A percentile compares a stretch with the other conserved stretches of the same genome.
Evolutionary conservation across 1,140 invertebrate species (phyloP).

Genomic region (Bathynomus jamesi): DNA sequence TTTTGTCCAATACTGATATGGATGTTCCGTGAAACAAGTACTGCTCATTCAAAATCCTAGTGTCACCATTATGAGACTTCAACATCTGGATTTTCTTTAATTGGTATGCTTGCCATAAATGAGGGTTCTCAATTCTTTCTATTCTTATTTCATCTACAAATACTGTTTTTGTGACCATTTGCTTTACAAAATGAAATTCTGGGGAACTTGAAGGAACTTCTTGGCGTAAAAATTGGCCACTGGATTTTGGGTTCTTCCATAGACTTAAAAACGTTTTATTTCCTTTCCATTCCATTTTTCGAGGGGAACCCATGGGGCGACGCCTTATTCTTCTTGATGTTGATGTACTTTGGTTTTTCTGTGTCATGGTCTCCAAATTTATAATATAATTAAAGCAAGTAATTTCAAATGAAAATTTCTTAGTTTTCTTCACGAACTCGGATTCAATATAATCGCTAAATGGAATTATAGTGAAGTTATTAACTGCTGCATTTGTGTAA

Average conservation of each 20-base stretch:
- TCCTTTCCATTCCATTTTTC: neutral
- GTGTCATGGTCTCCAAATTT: constrained; percentile 6
- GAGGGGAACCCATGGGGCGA: constrained; percentile 5
- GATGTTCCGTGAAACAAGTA: constrained; percentile 33
- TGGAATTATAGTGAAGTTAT: constrained; percentile 13
- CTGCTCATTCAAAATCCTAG: constrained; percentile 19
- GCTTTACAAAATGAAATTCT: constrained; percentile 23
- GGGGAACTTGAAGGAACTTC: constrained; percentile 1
- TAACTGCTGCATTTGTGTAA: constrained; percentile 10
- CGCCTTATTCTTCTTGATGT: constrained; percentile 14
- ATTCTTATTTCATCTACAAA: neutral
- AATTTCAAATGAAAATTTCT: neutral
- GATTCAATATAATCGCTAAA: constrained; percentile 28
- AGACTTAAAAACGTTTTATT: constrained; percentile 13
- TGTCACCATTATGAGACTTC: constrained; percentile 5
- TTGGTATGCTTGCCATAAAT: constrained; percentile 30
- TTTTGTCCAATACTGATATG: constrained; percentile 17
- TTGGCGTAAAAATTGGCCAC: constrained; percentile 5
- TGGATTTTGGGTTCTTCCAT: neutral
- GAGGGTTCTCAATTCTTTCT: constrained; percentile 20
- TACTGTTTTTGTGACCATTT: constrained; percentile 8
- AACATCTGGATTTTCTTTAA: constrained; percentile 22
- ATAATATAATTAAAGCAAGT: constrained; percentile 4
- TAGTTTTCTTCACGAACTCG: neutral
- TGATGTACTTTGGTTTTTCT: neutral